A percentile compares a stretch with the other conserved stretches of the same genome.
These are phyloP conservation scores for Hafferia zeledoni DNA, from an alignment of 2,797 vertebrate genomes.

Conservation along the genomic window DNA sequence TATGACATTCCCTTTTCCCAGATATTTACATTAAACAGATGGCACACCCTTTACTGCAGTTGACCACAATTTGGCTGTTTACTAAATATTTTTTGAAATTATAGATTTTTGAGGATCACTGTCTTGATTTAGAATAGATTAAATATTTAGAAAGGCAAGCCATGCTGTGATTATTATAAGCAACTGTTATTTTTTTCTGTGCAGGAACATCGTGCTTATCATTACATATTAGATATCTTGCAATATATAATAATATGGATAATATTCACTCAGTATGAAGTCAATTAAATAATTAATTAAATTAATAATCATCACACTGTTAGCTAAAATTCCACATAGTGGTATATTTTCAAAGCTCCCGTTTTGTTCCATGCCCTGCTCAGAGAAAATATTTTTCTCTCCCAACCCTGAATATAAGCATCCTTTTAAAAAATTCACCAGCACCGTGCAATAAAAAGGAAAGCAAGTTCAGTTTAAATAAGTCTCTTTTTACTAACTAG, in stretches of 20 bases:
- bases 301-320: slow-evolving; percentile 20
- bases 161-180: slow-evolving; percentile 67
- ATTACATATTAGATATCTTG: slow-evolving; percentile 21
- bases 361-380: not conserved
- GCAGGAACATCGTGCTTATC: slow-evolving; percentile 17
- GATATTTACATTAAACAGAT: slow-evolving; percentile 76
- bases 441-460: slow-evolving; percentile 18
- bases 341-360: not conserved
- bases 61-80: slow-evolving; percentile 80
- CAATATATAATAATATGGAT: slow-evolving; percentile 20
- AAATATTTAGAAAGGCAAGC: slow-evolving; percentile 66
- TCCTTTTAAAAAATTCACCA: not conserved
- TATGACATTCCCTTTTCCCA: slow-evolving; percentile 70
- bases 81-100: slow-evolving; percentile 77
- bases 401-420: not conserved
- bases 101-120: slow-evolving; percentile 76
- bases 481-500: slow-evolving; percentile 59
- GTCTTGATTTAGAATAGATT: slow-evolving; percentile 64
- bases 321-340: slow-evolving; percentile 30
- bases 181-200: slow-evolving; percentile 57
- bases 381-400: slow-evolving; percentile 34
- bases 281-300: slow-evolving; percentile 70
- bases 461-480: slow-evolving; percentile 67
- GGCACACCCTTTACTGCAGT: slow-evolving; percentile 73
- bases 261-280: slow-evolving; percentile 27